These are phyloP conservation scores for Oreotrochilus melanogaster DNA, from an alignment of 2,113 vertebrate species.

Conservation along the genomic window DNA sequence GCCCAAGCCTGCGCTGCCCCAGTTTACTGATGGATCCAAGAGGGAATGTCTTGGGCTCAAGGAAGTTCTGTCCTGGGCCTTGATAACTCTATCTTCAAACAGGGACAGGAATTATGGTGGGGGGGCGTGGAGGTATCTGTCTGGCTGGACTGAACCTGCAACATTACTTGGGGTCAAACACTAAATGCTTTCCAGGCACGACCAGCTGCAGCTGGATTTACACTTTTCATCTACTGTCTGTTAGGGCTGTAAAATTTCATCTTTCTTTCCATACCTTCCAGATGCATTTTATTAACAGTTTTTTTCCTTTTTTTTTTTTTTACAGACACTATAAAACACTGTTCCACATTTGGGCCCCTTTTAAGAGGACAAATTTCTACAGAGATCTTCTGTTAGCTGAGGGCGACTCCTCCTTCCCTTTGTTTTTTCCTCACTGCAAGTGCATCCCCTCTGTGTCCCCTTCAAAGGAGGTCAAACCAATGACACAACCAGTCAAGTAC, in stretches of 20 bases:
- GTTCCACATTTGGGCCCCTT: neutral
- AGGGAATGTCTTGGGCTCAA: neutral
- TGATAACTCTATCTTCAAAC: fast-evolving
- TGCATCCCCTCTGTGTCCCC: neutral
- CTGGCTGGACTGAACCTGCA: neutral
- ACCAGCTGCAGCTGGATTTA: neutral
- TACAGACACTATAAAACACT: neutral
- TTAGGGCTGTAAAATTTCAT: neutral
- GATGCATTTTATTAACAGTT: slow-evolving; percentile 19
- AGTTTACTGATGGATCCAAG: neutral
- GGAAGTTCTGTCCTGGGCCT: neutral
- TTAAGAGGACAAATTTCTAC: neutral
- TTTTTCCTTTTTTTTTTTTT: neutral
- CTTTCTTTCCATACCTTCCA: neutral
- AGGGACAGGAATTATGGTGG: neutral
- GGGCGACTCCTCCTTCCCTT: neutral
- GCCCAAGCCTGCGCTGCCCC: neutral
- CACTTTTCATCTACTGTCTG: neutral
- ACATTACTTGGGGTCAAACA: neutral
- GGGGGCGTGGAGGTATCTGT: neutral
- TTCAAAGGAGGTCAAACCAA: neutral
- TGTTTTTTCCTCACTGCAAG: neutral
- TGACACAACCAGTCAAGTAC: neutral
- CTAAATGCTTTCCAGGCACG: neutral
- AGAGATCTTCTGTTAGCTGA: neutral